phyloP scores from a whole-genome alignment of 2,797 vertebrate species.

The Catamblyrhynchus diadema region DNA sequence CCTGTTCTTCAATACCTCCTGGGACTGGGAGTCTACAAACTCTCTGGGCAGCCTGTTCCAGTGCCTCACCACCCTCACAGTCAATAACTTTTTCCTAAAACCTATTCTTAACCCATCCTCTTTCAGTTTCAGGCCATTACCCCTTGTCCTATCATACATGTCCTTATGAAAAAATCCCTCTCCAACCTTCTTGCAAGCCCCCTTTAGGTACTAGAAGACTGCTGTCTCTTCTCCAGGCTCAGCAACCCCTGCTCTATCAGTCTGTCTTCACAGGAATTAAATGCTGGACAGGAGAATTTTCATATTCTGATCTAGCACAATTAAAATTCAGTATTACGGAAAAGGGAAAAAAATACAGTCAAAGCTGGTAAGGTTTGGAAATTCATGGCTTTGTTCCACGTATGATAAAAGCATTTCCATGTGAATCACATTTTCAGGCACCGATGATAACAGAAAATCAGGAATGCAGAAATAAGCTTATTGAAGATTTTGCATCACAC shows the following conservation, averaged over 20 bases:
- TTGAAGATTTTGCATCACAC: not conserved
- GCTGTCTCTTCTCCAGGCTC: not conserved
- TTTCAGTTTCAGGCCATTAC: not conserved
- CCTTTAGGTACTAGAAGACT: not conserved
- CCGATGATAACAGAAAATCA: not conserved
- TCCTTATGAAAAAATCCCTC: not conserved
- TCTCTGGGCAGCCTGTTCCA: not conserved
- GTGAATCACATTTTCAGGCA: not conserved
- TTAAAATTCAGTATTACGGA: not conserved
- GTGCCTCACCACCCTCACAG: not conserved
- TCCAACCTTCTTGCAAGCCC: not conserved
- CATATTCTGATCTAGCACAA: not conserved
- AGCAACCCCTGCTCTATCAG: not conserved
- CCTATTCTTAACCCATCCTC: not conserved
- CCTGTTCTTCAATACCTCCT: not conserved
- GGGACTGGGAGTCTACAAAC: not conserved
- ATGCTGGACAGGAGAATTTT: not conserved
- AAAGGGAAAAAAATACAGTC: rapidly evolving
- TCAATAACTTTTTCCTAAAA: not conserved
- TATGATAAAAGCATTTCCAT: not conserved
- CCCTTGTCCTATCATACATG: not conserved
- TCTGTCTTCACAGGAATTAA: not conserved
- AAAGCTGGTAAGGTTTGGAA: not conserved
- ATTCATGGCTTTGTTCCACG: not conserved
- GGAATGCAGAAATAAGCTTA: not conserved